Conservation (phyloP, 2,888 invertebrate species). For the Heliconius cydno region DNA sequence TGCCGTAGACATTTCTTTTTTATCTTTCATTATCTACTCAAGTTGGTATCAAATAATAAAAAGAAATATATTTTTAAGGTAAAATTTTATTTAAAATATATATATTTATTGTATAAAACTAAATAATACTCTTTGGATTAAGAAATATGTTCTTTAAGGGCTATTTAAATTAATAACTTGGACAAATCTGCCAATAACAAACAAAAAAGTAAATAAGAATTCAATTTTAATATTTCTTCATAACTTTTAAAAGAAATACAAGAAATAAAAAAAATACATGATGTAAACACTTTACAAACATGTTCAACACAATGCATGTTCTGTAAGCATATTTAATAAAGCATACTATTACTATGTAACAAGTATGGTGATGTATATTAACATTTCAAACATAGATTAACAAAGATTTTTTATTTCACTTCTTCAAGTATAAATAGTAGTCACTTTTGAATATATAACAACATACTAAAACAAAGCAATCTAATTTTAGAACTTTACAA, state of each 20-base stretch:
- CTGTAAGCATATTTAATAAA: conserved; percentile 27
- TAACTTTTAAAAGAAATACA: neutral
- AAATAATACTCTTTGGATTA: neutral
- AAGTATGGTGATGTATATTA: conserved; percentile 23
- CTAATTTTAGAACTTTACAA: conserved; percentile 73
- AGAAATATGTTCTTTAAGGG: neutral
- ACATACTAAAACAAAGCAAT: conserved; percentile 60
- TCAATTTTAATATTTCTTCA: neutral
- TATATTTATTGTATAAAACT: neutral
- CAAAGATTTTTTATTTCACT: neutral
- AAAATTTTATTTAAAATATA: neutral
- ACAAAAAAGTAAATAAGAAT: neutral
- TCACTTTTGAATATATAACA: conserved; percentile 19
- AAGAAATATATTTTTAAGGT: conserved; percentile 1
- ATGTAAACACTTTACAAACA: conserved; percentile 15
- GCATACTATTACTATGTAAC: conserved; percentile 29
- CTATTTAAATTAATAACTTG: neutral
- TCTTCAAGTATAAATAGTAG: neutral
- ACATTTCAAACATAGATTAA: neutral
- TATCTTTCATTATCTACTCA: conserved; percentile 6
- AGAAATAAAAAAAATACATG: neutral
- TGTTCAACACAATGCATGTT: conserved; percentile 2
- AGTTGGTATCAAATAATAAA: conserved; percentile 11
- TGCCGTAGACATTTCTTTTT: neutral
- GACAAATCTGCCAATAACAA: neutral